Percentiles rank a stretch among this genome's conserved stretches.
These are phyloP conservation scores for Xenentodon cancila DNA, from an alignment of 2,797 vertebrate genomes.

Conservation along the genomic window DNA sequence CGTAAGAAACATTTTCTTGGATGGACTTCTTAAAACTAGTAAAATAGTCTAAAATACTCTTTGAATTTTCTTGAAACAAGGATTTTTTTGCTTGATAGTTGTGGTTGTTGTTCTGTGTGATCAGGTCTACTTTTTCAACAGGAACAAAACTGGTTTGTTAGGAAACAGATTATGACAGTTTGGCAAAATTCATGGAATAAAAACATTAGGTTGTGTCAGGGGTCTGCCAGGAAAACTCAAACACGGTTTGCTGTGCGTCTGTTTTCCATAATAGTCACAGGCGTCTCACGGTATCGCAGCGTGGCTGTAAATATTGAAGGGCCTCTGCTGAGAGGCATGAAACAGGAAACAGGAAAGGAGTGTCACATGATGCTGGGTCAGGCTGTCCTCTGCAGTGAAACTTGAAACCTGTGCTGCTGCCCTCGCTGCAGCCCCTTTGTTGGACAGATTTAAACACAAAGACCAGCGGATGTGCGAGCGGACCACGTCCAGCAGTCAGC, in stretches of 20 bases:
- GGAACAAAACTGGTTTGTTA: too few species aligned
- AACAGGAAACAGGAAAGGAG: constrained; percentile 65
- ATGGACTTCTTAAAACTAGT: too few species aligned
- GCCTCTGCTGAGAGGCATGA: constrained; percentile 25
- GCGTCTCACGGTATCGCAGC: constrained; percentile 20
- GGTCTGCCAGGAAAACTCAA: not conserved
- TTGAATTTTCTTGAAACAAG: too few species aligned
- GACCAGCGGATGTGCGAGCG: constrained; percentile 46
- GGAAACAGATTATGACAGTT: too few species aligned
- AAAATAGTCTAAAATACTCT: too few species aligned
- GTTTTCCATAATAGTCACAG: constrained; percentile 21
- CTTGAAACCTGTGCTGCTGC: constrained; percentile 58
- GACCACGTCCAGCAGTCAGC: constrained; percentile 27
- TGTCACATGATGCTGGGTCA: constrained; percentile 57
- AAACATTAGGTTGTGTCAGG: too few species aligned
- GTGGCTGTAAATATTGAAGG: constrained; percentile 28
- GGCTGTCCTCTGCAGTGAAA: constrained; percentile 62
- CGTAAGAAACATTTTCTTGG: too few species aligned
- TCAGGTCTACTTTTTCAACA: too few species aligned
- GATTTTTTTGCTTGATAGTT: too few species aligned
- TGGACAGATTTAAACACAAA: constrained; percentile 60
- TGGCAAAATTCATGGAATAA: too few species aligned
- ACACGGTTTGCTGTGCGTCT: not conserved
- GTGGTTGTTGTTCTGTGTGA: too few species aligned
- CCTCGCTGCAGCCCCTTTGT: constrained; percentile 56